Base-by-base conservation (phyloP, 1,140 invertebrate genomes). In the Brachionus paranguensis region DNA sequence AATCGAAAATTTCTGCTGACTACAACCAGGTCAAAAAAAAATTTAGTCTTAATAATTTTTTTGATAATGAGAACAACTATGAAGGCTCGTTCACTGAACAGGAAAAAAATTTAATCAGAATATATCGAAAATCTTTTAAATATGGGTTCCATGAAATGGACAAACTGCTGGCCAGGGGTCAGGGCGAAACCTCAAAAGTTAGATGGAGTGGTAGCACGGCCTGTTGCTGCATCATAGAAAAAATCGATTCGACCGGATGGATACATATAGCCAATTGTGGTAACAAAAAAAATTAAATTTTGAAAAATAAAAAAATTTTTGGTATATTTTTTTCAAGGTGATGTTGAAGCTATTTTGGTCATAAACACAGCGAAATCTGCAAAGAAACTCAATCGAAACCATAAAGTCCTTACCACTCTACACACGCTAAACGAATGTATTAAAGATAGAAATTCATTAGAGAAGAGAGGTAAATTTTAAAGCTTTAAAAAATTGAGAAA, bases 191-290 rank as follows among this genome's bases (percentile, higher is more conserved):
- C 11, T 83, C 81, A n/a, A 83, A 33, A 70, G 29, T 83, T 29
- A 68, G 81, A 45, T 83, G 81, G 81, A 83, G 81, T 41, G 81
- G 81, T 3, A 20, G 17, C 12, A 68, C 81, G 27, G 45, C 64
- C 20, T 68, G 60, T 12, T 50, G 37, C n/a, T 68, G 60, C 14
- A 50, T 83, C 10, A 47, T 83, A 11, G 79, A 83, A 70, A 83
- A 70, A 37, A 29, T 17, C 8, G 64, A 47, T 50, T 37, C 24
- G 0, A 33, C 60, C 3, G 81, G 64, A 43, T 53, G 60, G 45
- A 83, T 83, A 27, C 81, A 72, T 33, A 17, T 83, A 3, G 60
- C 81, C 12, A 83, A 83, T 24, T 83, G 81, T 53, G 81, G 81
- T 72, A 83, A 27, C 33, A 37, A 6, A 37, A 37, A 37, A 5